phyloP scores from a whole-genome alignment of 2,888 invertebrate species.

The Vesta saturnalis region DNA sequence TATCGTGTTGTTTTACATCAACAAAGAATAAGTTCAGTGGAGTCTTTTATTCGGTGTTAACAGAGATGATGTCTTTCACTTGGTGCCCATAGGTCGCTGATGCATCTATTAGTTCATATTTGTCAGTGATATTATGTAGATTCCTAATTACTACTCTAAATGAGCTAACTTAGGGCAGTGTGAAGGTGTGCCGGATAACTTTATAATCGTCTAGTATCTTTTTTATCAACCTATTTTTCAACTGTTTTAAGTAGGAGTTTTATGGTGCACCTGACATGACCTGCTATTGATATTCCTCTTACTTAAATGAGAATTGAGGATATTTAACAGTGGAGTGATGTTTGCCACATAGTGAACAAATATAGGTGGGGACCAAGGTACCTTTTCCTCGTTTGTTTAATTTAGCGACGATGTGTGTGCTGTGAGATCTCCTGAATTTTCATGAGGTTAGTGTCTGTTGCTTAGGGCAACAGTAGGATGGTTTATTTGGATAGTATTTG shows the following conservation, averaged over 20 bases:
- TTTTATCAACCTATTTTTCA: constrained; percentile 12
- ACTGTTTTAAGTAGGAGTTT: constrained; percentile 10
- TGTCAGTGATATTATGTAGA: too few species aligned
- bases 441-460: neutral
- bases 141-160: constrained; percentile 19
- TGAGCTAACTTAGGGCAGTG: neutral
- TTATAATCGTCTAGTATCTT: neutral
- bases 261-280: constrained; percentile 9
- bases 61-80: too few species aligned
- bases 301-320: constrained; percentile 3
- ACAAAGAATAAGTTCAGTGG: too few species aligned
- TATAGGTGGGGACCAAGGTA: constrained; percentile 7
- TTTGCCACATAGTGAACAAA: constrained; percentile 12
- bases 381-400: constrained; percentile 9
- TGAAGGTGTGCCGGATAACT: constrained; percentile 12
- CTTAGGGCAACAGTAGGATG: neutral
- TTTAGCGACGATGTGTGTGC: neutral
- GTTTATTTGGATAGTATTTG: neutral
- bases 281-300: constrained; percentile 13
- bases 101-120: too few species aligned
- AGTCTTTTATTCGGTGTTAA: too few species aligned
- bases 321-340: constrained; percentile 11
- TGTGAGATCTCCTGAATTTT: constrained; percentile 1
- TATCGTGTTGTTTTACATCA: too few species aligned
- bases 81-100: too few species aligned